phyloP scores from a whole-genome alignment of 2,113 vertebrate species.

The Melanerpes aurifrons region DNA sequence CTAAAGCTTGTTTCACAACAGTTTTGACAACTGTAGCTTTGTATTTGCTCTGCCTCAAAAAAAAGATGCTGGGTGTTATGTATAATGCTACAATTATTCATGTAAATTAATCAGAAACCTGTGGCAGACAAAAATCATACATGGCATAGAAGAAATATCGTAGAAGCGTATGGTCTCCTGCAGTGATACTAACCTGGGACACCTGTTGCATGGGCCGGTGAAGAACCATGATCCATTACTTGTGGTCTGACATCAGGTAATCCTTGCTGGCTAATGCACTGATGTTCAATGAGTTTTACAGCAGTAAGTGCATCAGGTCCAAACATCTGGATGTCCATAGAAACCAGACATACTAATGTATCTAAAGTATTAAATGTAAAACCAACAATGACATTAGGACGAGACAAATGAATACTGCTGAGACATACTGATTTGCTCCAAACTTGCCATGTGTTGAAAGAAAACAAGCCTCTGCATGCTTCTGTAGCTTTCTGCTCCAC shows the following conservation, averaged over 20 bases:
- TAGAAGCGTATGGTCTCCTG: not conserved
- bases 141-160: not conserved
- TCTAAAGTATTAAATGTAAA: slow-evolving; percentile 81
- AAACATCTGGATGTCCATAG: slow-evolving; percentile 97
- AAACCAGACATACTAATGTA: slow-evolving; percentile 93
- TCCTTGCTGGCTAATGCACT: slow-evolving; percentile 86
- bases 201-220: slow-evolving; percentile 81
- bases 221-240: slow-evolving; percentile 90
- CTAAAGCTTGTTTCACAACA: not conserved
- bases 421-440: not conserved
- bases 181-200: slow-evolving; percentile 81
- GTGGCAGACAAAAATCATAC: not conserved
- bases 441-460: not conserved
- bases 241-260: slow-evolving; percentile 93
- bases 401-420: not conserved
- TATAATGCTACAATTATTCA: not conserved
- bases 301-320: slow-evolving; percentile 94
- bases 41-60: not conserved
- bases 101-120: not conserved
- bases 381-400: slow-evolving; percentile 39
- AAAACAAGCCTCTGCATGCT: not conserved
- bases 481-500: not conserved
- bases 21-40: not conserved
- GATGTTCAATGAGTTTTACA: slow-evolving; percentile 97
- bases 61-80: not conserved